Conservation (phyloP, 2,113 vertebrate species). For the Oreotrochilus melanogaster region DNA sequence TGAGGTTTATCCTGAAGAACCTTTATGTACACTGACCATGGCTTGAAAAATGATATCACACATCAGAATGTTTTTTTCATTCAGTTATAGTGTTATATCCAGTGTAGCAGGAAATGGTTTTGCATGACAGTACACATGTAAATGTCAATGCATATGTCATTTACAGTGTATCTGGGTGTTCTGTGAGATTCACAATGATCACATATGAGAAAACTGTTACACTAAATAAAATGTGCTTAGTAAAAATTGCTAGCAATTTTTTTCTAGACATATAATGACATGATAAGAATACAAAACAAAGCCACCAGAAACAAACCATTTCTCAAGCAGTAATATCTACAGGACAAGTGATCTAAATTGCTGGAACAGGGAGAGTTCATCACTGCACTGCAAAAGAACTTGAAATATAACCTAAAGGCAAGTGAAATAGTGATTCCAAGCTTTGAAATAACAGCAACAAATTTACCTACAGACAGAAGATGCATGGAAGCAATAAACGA, state of each 20-base stretch:
- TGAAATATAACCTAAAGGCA: constrained; percentile 92
- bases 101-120: constrained; percentile 86
- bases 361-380: constrained; percentile 88
- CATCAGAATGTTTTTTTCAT: constrained; percentile 71
- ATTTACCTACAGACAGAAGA: constrained; percentile 99
- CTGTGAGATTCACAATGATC: constrained; percentile 75
- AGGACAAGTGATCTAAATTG: constrained; percentile 92
- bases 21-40: constrained; percentile 70
- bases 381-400: constrained; percentile 87
- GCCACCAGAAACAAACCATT: constrained; percentile 88
- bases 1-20: constrained; percentile 72
- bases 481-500: constrained; percentile 97
- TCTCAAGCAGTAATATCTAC: constrained; percentile 86
- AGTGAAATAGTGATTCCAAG: constrained; percentile 85
- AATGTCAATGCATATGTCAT: constrained; percentile 89
- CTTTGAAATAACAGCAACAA: constrained; percentile 97
- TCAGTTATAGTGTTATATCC: constrained; percentile 74
- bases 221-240: constrained; percentile 80
- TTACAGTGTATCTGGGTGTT: constrained; percentile 74
- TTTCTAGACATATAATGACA: constrained; percentile 78
- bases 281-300: constrained; percentile 84
- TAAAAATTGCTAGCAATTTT: constrained; percentile 82
- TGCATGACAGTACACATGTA: constrained; percentile 88
- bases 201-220: constrained; percentile 69
- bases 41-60: constrained; percentile 75